These are phyloP conservation scores for Diplazon laetatorius DNA, from an alignment of 2,888 invertebrate genomes.

Conservation along the genomic window DNA sequence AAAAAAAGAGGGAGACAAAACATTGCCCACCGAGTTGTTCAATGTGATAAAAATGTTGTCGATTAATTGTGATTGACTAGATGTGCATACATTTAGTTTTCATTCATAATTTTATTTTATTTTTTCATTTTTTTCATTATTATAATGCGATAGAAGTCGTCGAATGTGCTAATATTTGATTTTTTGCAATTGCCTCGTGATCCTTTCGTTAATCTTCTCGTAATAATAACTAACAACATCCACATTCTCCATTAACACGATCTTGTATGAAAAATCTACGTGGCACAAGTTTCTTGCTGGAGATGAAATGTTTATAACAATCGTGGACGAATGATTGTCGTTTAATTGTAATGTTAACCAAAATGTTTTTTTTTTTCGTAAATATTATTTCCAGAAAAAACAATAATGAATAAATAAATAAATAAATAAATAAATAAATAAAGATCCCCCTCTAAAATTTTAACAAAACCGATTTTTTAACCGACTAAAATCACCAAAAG, in stretches of 20 bases:
- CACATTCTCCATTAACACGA: slow-evolving; percentile 38
- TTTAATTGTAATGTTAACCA: slow-evolving; percentile 12
- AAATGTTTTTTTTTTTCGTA: background rate
- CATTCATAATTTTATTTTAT: slow-evolving; percentile 20
- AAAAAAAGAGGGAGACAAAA: slow-evolving; percentile 8
- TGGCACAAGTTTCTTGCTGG: slow-evolving; percentile 49
- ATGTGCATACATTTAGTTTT: too few species aligned
- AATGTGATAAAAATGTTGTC: slow-evolving; percentile 54
- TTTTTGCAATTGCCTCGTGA: slow-evolving; percentile 15
- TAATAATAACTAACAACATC: too few species aligned
- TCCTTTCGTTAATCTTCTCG: slow-evolving; percentile 23
- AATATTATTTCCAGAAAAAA: background rate
- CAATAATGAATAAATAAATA: too few species aligned
- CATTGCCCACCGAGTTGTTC: slow-evolving; percentile 45
- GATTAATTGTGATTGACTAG: slow-evolving; percentile 48
- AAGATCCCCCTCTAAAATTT: too few species aligned
- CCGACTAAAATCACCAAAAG: too few species aligned
- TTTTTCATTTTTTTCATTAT: background rate
- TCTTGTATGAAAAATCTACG: slow-evolving; percentile 7
- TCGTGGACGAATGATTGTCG: slow-evolving; percentile 26
- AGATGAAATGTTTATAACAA: slow-evolving; percentile 39
- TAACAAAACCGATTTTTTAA: too few species aligned
- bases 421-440: too few species aligned
- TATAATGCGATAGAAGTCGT: slow-evolving; percentile 33
- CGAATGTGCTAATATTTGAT: slow-evolving; percentile 33